Evolutionary conservation across 2,888 invertebrate species (phyloP), one percentile per base, ranked within the genome.

Genomic region (Andrena chrysosceles): DNA sequence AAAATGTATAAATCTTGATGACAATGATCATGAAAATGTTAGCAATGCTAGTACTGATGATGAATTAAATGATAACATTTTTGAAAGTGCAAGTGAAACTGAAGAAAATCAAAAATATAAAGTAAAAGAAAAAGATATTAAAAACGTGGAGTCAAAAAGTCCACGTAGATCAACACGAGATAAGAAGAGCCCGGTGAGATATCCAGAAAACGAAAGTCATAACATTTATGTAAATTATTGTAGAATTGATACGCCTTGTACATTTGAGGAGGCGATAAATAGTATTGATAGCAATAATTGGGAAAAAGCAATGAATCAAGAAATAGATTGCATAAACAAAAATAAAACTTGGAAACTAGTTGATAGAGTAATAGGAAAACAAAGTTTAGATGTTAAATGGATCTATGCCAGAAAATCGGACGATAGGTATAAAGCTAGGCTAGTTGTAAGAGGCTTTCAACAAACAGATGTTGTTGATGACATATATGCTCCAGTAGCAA

Each of bases 301-400:
- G 79, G 54, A 69, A 71, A 5, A 70, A 26, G 83, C 83, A 6
- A 85, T 85, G 83, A 23, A 83, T 33, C 64, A 63, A 42, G 83
- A 87, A 77, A 82, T 87, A 2, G 23, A 77, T 56, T 68, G 85
- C 48, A 26, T 85, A 72, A 81, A 59, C 7, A 80, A 82, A 81
- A 84, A 87, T 77, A 62, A 85, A 49, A 86, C 84, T 0, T 85
- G 81, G 83, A 59, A 67, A 69, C 26, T 84, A 66, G 83, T 87
- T 1, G 64, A 62, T 10, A 83, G 63, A 20, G 72, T 77, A 20
- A 60, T 70, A 70, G 26, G 78, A 75, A 82, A 74, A 20, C 63
- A 79, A 62, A 16, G 68, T 10, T 35, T 86, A 67, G 85, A 85
- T 69, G 20, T 81, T 20, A 85, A 85, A 63, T 87, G 85, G 82